Conservation (phyloP, 2,113 vertebrate genomes). For the Rhegmatorhina hoffmannsi region DNA sequence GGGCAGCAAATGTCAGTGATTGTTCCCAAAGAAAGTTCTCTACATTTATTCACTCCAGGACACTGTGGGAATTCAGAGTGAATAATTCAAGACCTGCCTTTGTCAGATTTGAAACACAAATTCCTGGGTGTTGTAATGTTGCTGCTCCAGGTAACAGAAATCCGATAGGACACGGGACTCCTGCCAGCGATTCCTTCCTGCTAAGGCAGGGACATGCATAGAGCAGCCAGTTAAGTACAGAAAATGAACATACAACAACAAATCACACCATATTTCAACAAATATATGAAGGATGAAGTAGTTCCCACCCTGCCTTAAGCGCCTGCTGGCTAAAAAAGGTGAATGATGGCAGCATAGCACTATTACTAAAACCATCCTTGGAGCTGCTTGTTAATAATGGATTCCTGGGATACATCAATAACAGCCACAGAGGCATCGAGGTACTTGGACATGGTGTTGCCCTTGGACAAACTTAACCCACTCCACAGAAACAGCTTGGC, state of each 20-base stretch:
- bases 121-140: background rate
- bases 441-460: background rate
- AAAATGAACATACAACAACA: background rate
- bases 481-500: background rate
- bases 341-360: conserved; percentile 30
- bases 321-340: conserved; percentile 24
- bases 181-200: background rate
- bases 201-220: background rate
- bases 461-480: background rate
- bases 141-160: background rate
- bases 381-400: conserved; percentile 4
- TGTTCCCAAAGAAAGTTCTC: background rate
- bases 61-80: background rate
- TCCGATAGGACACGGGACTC: accelerated
- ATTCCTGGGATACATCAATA: conserved; percentile 1
- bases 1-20: background rate
- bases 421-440: background rate
- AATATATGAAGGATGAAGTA: background rate
- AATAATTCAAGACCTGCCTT: background rate
- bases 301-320: background rate
- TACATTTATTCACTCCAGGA: background rate
- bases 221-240: background rate
- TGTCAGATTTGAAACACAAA: background rate
- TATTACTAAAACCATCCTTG: background rate
- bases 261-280: background rate